Conservation (phyloP, 2,888 invertebrate species). For the Synergus itoensis region DNA sequence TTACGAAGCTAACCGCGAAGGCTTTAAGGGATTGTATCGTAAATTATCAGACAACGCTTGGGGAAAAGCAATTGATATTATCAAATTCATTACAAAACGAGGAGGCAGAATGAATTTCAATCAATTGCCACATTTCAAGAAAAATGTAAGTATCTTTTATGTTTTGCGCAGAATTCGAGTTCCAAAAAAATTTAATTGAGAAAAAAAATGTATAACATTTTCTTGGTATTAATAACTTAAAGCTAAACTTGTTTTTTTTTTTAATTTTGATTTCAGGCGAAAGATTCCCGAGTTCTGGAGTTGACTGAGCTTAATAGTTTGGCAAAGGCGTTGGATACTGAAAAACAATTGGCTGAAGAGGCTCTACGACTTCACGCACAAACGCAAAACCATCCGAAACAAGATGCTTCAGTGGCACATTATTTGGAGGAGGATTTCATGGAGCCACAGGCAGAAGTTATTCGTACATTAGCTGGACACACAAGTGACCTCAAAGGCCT, state of each 20-base stretch:
- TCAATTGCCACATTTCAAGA: slow-evolving; percentile 66
- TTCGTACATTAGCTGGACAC: slow-evolving; percentile 87
- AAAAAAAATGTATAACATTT: no score
- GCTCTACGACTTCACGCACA: slow-evolving; percentile 85
- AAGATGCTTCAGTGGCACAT: slow-evolving; percentile 80
- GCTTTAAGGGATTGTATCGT: slow-evolving; percentile 87
- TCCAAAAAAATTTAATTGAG: background rate
- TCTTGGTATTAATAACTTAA: background rate
- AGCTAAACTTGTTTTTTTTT: background rate
- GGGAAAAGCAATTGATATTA: slow-evolving; percentile 86
- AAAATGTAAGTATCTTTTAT: slow-evolving; percentile 60
- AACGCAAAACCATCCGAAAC: slow-evolving; percentile 83
- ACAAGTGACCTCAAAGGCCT: slow-evolving; percentile 85
- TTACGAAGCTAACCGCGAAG: slow-evolving; percentile 86
- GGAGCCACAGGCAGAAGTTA: slow-evolving; percentile 83
- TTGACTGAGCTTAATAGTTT: slow-evolving; percentile 85
- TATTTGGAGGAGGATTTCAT: slow-evolving; percentile 89
- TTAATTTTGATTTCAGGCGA: slow-evolving; percentile 53
- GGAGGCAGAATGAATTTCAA: slow-evolving; percentile 83
- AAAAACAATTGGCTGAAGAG: slow-evolving; percentile 85
- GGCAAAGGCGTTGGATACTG: slow-evolving; percentile 86
- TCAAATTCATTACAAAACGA: slow-evolving; percentile 87
- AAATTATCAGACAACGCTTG: slow-evolving; percentile 87
- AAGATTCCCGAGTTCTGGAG: slow-evolving; percentile 77
- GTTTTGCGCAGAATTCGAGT: background rate